Evolutionary conservation across 2,797 vertebrate genomes (phyloP).

Genomic region (Notoglanidium macrostoma): DNA sequence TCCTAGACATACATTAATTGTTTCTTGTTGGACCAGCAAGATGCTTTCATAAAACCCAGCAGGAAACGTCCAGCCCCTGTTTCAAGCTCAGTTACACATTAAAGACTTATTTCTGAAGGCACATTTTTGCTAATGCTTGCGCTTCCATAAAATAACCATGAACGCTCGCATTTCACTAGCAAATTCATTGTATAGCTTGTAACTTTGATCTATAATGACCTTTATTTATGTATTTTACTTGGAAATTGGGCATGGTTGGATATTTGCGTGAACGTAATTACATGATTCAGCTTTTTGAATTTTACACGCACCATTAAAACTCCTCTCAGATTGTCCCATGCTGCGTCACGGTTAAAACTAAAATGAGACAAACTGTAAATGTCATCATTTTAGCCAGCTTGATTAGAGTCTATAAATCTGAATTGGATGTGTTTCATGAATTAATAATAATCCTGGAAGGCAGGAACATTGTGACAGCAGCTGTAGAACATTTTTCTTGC

Average conservation of each 20-base stretch:
- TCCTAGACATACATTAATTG: not conserved
- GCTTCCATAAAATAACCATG: not conserved
- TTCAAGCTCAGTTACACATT: not conserved
- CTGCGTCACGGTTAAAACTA: not conserved
- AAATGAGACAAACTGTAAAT: not conserved
- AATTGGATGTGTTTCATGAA: slow-evolving; percentile 12
- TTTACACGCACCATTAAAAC: not conserved
- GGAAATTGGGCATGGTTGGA: no score
- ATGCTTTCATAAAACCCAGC: slow-evolving; percentile 16
- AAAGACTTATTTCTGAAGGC: not conserved
- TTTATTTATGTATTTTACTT: not conserved
- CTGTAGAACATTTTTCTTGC: not conserved
- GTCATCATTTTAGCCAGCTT: slow-evolving; percentile 1
- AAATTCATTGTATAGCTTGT: not conserved
- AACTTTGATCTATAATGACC: not conserved
- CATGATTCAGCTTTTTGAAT: not conserved
- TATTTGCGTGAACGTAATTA: not conserved
- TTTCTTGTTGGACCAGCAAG: slow-evolving; percentile 24
- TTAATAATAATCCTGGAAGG: slow-evolving; percentile 5
- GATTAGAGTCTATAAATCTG: not conserved
- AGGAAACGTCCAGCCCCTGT: not conserved
- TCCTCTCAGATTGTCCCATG: not conserved
- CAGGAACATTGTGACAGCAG: slow-evolving; percentile 15
- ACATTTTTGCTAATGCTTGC: not conserved
- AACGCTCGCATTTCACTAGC: not conserved